Conservation (phyloP, 2,888 invertebrate species). For the Mythimna ferrago region DNA sequence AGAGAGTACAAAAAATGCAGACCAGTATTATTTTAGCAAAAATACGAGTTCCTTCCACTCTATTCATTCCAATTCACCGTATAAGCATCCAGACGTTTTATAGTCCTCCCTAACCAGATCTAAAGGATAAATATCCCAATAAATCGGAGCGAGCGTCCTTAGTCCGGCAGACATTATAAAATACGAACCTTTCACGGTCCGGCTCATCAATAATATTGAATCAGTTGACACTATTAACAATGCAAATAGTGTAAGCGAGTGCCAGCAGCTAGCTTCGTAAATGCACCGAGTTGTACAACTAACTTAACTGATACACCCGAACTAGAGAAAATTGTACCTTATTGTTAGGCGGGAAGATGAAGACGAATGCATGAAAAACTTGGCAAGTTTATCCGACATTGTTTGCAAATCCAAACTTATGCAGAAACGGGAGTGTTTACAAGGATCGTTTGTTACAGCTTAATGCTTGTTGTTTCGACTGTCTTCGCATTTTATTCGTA, state of each 20-base stretch:
- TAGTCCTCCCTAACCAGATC: constrained; percentile 14
- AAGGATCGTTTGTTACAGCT: constrained; percentile 84
- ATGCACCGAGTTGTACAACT: constrained; percentile 77
- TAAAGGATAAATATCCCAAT: constrained; percentile 37
- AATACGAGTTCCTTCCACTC: constrained; percentile 10
- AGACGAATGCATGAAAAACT: constrained; percentile 52
- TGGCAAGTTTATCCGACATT: constrained; percentile 78
- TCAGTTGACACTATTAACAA: constrained; percentile 86
- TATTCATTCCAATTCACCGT: constrained; percentile 7
- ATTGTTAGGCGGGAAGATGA: constrained; percentile 20
- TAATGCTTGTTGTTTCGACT: constrained; percentile 83
- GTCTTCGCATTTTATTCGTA: constrained; percentile 75
- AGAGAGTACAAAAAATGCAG: too few species aligned
- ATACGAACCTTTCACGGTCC: constrained; percentile 68
- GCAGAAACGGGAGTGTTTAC: constrained; percentile 83
- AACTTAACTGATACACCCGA: constrained; percentile 32
- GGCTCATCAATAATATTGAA: constrained; percentile 83
- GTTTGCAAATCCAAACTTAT: constrained; percentile 86
- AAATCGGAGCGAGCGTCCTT: constrained; percentile 29
- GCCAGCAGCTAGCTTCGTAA: constrained; percentile 80
- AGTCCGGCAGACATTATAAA: constrained; percentile 57
- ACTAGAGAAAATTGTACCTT: constrained; percentile 53
- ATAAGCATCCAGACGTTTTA: constrained; percentile 32
- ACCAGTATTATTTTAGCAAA: neutral
- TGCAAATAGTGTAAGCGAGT: constrained; percentile 83